Conservation (phyloP, 2,113 vertebrate species). For the Crypturellus undulatus region DNA sequence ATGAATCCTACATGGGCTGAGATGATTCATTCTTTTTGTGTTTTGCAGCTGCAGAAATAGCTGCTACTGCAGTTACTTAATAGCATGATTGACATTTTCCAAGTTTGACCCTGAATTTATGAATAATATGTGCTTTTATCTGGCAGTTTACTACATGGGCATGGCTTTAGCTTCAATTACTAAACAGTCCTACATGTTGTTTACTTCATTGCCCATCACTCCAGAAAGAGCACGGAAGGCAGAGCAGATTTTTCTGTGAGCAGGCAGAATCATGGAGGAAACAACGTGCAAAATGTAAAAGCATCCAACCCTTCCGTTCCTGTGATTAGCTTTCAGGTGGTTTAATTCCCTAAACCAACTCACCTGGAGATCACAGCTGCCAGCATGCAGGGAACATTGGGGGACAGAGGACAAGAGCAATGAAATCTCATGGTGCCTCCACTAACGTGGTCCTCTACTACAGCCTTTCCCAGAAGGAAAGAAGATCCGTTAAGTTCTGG, state of each 20-base stretch:
- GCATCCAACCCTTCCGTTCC: background rate
- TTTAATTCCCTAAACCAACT: slow-evolving; percentile 2
- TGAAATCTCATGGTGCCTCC: background rate
- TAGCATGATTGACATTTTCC: background rate
- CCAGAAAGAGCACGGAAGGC: background rate
- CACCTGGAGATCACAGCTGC: background rate
- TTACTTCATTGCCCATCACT: background rate
- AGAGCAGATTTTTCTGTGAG: background rate
- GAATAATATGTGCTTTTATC: background rate
- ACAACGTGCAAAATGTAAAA: background rate
- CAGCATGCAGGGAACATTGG: background rate
- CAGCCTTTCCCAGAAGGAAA: background rate
- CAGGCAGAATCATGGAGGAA: background rate
- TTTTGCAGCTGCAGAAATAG: background rate
- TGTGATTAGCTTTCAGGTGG: background rate
- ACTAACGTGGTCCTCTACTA: background rate
- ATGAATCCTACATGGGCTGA: background rate
- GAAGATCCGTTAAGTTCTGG: background rate
- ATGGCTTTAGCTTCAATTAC: background rate
- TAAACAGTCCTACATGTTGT: accelerated
- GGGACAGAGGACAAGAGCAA: background rate
- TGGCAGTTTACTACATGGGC: background rate
- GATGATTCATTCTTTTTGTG: background rate
- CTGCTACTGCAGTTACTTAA: background rate
- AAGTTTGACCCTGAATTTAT: background rate